Conservation (phyloP, 2,888 invertebrate genomes). For the Xanthia icteritia region DNA sequence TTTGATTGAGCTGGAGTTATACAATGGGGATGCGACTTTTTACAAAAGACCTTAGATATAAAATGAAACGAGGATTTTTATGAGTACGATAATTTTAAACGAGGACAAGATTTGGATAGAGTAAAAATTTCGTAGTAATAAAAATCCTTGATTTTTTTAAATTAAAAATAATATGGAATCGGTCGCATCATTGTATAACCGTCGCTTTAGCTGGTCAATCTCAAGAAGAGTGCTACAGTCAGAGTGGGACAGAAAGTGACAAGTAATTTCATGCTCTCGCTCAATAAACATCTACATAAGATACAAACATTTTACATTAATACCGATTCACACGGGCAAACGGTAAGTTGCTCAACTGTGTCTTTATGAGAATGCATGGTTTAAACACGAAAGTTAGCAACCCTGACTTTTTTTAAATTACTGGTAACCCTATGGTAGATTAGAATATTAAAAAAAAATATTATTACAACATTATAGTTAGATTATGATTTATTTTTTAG, state of each 20-base stretch:
- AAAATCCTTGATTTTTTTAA: not conserved
- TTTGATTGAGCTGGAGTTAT: constrained; percentile 47
- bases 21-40: constrained; percentile 39
- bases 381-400: constrained; percentile 61
- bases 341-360: constrained; percentile 72
- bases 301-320: constrained; percentile 75
- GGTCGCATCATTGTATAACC: constrained; percentile 46
- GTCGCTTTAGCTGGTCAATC: constrained; percentile 31
- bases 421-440: constrained; percentile 48
- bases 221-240: constrained; percentile 63
- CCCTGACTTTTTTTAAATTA: constrained; percentile 39
- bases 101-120: not conserved
- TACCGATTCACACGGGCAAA: constrained; percentile 90
- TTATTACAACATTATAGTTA: constrained; percentile 7
- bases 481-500: not conserved
- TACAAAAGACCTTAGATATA: not conserved
- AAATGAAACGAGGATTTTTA: not conserved
- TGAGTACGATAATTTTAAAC: constrained; percentile 28
- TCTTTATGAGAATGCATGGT: constrained; percentile 83
- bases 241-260: constrained; percentile 68
- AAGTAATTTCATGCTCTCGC: constrained; percentile 88
- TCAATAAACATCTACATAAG: constrained; percentile 80
- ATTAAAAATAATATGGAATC: not conserved
- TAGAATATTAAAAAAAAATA: constrained; percentile 8
- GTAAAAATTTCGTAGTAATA: constrained; percentile 30